Conservation (phyloP, 2,113 vertebrate genomes). For the Riparia riparia region DNA sequence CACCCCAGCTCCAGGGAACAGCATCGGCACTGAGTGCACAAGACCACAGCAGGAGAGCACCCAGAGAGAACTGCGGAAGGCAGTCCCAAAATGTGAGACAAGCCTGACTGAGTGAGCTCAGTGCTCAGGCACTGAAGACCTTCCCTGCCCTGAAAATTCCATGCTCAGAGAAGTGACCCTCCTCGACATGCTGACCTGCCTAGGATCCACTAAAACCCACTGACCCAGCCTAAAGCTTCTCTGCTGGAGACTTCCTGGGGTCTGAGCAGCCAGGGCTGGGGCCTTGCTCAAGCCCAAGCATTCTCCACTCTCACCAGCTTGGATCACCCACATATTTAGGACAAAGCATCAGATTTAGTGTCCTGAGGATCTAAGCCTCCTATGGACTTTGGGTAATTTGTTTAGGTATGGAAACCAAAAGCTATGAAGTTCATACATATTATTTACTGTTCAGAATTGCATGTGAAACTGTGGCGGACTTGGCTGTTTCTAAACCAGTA, state of each 20-base stretch:
- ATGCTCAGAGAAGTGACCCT: not conserved
- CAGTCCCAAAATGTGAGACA: not conserved
- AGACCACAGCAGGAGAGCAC: not conserved
- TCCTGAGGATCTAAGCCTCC: not conserved
- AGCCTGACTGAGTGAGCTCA: not conserved
- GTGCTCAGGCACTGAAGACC: accelerated
- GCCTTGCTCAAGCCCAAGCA: accelerated
- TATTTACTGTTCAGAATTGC: not conserved
- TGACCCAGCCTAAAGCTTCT: not conserved
- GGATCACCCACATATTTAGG: not conserved
- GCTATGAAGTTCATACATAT: not conserved
- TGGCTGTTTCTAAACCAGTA: not conserved
- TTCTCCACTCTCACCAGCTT: not conserved
- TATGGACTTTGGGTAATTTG: not conserved
- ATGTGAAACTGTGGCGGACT: not conserved
- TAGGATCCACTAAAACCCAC: accelerated
- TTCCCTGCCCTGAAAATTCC: not conserved
- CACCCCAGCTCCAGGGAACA: not conserved
- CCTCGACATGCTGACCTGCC: accelerated
- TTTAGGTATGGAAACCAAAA: not conserved
- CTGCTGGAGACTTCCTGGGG: not conserved
- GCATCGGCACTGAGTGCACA: not conserved
- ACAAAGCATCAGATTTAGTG: not conserved
- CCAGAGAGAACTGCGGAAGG: not conserved
- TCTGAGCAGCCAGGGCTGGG: not conserved